Base-by-base conservation (phyloP, 2,888 invertebrate species). In the Platycnemis pennipes region DNA sequence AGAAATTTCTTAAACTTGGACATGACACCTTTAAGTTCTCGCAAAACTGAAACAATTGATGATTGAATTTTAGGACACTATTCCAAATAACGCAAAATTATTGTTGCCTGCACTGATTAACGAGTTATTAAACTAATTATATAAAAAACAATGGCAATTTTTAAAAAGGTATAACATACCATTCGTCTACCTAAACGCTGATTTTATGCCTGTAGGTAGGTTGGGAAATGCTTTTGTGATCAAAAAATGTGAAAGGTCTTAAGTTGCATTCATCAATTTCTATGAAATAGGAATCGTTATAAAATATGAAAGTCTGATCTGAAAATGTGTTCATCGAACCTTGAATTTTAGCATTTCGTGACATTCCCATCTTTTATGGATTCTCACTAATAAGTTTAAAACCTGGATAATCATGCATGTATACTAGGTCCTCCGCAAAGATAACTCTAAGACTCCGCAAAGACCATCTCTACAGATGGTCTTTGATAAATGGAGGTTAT, bases 151-250 rank as follows among this genome's bases (percentile, higher is more conserved):
- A 22, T 31, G 37, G 3, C 44, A 44, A 42, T 86, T 44, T 22
- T 86, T 86, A 42, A 86, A 86, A 42, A 86, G 44, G 37, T 86
- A 86, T 45, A 87, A 31, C 1, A 3, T 16, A 11, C 87, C 87
- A 87, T 87, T 87, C 5, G 45, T 87, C 19, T 87, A 87, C 22
- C 87, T 44, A 87, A 87, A 87, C 19, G 87, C 44, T 19, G 87
- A 87, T 1, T 87, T 87, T 87, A 87, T 45, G 7, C 87, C 44
- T 1, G 87, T 3, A 19, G 87, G 87, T 7, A 87, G 5, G 1
- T 45, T 42, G 4, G 87, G 87, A 42, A 87, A 87, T 42, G 45
- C 45, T 45, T 26, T 87, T 45, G 5, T 44, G 0, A 87, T 19
- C 7, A 87, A 26, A 1, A 44, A 26, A 44, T 44, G 22, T 2